Base-by-base conservation (phyloP, 2,888 invertebrate species). In the Neocrepidodera transversa region DNA sequence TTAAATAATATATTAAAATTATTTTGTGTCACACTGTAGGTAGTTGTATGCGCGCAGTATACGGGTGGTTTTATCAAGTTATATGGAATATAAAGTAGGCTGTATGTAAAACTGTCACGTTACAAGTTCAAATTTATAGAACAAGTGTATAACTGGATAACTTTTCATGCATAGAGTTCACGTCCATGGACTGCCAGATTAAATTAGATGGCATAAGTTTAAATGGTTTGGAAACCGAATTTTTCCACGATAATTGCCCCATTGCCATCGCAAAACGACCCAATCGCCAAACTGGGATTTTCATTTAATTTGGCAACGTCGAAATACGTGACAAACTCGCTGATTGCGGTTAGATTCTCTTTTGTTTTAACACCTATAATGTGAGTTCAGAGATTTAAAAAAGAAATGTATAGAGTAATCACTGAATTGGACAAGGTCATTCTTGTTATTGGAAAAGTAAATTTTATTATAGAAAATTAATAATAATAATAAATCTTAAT, bases 21-120 rank as follows among this genome's bases (percentile, higher is more conserved):
- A 11, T 32, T 11, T 2, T 11, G 38, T 38, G 7, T 7, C 38
- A 38, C 38, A 4, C 10, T 38, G 10, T 38, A 38, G 17, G 10
- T 17, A 7, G 8, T 8, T 17, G 17, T 17, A n/a, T n/a, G n/a
- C n/a, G n/a, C n/a, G 17, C 38, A 10, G 5, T 11, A 8, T 38
- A 7, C 4, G 38, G 38, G 14, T 38, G 38, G 69, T 67, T 68
- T 68, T 67, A 69, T 69, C 65, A 68, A 70, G 69, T 68, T 68
- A 68, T 69, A 63, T 66, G 67, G 73, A 74, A 75, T 75, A 74
- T 73, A 75, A 74, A 75, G 70, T 69, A 74, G 74, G 74, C 68
- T 60, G 68, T 76, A 77, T 74, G 76, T 75, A 76, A 76, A 75
- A 76, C 72, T 72, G 74, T 75, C 76, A 78, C 77, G 78, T 77